Base-by-base conservation (phyloP, 2,888 invertebrate genomes). In the Unio delphinus region DNA sequence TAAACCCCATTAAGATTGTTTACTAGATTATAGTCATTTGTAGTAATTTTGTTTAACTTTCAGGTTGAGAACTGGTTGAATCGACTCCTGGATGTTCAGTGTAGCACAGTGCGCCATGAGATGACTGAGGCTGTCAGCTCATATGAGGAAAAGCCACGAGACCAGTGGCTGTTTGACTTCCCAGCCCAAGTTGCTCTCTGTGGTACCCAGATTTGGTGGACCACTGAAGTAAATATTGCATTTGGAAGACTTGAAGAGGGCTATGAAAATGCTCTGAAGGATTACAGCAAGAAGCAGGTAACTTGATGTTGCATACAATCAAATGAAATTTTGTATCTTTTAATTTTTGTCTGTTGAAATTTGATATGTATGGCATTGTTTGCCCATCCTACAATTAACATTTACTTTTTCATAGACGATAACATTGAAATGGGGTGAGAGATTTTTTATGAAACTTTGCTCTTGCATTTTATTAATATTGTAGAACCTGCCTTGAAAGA, bases 201-300 rank as follows among this genome's bases (percentile, higher is more conserved):
- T 87, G 96, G 97, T 8, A 95, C 97, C 1, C 98, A 98, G 92
- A 97, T 98, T 81, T 98, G 96, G 96, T 98, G 98, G 98, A 95
- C 96, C 0, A 95, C 95, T 1, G 97, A 97, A 90, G 96, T 96
- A 0, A 96, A 95, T 86, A 93, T 95, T 83, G 96, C 96, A 0
- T 97, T 97, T 87, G 92, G 94, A 7, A 93, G 96, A 81, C 90
- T 97, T 64, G 96, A 97, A 90, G 96, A 97, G 91, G 98, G 98
- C 63, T 98, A 97, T 87, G 98, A 98, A 87, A 98, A 97, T 89
- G 96, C 97, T 26, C 92, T 98, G 70, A 96, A 97, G 90, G 97
- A 98, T 90, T 97, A 97, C 89, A 95, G 95, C 84, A 90, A 89
- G 80, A 89, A 89, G 78, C 86, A 86, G 81, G 86, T 83, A 56